Conservation (phyloP, 2,797 vertebrate species). For the Macrochelys suwanniensis region DNA sequence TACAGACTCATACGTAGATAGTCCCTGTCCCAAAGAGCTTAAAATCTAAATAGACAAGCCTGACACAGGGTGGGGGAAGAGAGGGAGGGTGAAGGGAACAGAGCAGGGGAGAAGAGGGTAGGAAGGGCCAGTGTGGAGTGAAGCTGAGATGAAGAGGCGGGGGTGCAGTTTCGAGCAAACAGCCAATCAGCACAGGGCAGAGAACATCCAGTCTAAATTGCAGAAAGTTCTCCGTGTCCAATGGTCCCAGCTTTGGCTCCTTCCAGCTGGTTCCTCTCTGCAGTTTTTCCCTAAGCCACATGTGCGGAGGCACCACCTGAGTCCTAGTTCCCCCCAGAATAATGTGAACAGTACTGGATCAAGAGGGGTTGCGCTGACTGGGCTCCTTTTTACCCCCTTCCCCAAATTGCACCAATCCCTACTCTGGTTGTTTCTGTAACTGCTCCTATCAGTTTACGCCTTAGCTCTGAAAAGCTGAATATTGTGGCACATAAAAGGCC, state of each 20-base stretch:
- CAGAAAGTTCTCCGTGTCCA: not conserved
- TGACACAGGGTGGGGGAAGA: not conserved
- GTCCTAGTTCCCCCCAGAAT: not conserved
- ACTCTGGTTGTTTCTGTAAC: not conserved
- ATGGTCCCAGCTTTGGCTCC: not conserved
- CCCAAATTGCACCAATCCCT: not conserved
- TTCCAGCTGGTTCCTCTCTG: not conserved
- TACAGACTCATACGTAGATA: not conserved
- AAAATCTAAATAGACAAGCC: not conserved
- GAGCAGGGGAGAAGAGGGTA: not conserved
- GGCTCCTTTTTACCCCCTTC: not conserved
- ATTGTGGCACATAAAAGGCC: not conserved
- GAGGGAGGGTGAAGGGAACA: not conserved
- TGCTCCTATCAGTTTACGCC: not conserved
- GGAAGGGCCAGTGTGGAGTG: not conserved
- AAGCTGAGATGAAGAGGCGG: not conserved
- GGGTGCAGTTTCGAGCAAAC: not conserved
- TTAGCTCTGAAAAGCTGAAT: not conserved
- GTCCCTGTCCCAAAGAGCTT: not conserved
- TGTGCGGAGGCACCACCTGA: not conserved
- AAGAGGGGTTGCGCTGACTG: not conserved
- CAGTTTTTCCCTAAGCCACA: not conserved
- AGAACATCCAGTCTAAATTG: not conserved
- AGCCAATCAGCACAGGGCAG: not conserved
- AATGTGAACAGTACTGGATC: not conserved